Base-by-base conservation (phyloP, 2,888 invertebrate species). In the Eudasyphora cyanicolor region DNA sequence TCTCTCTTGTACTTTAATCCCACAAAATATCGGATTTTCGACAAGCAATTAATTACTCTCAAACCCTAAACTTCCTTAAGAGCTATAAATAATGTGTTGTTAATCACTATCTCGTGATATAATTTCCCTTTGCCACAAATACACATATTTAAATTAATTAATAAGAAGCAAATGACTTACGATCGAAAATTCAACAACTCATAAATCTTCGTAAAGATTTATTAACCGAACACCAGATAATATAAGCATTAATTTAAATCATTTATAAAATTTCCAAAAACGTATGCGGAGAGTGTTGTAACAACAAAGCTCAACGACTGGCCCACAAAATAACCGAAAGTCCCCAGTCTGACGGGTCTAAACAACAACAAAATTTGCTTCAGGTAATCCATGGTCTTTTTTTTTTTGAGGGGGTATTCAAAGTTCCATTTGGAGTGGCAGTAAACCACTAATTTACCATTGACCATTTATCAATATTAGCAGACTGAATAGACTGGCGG, bases 191-290 rank as follows among this genome's bases (percentile, higher is more conserved):
- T 62, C 38, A 64, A 70, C 62, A 70, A 80, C 24, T 76, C 49
- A 80, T 80, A 71, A 74, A 81, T 81, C 35, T 67, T 73, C 6
- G 32, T 51, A 54, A 82, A 45, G 60, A 77, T 73, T 69, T 77
- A 69, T 82, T 60, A 32, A 57, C 45, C 45, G 24, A 12, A 76
- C 29, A 62, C 21, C 35, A 12, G 60, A 62, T 60, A 70, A 38
- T 42, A 19, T 24, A 79, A 67, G 7, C 64, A 64, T 79, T 51
- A 21, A 71, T 64, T 54, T 54, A 54, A 80, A 76, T 24, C 35
- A 49, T 70, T 70, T 80, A 60, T 62, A 27, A 62, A 29, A 24
- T 10, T 35, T 42, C 24, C n/a, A 60, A 67, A 62, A 21, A 24
- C 24, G 10, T 24, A 38, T 38, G 64, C 19, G 19, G 12, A 21